These are phyloP conservation scores for Erpobdella octoculata DNA, from an alignment of 2,888 invertebrate species.

Conservation along the genomic window DNA sequence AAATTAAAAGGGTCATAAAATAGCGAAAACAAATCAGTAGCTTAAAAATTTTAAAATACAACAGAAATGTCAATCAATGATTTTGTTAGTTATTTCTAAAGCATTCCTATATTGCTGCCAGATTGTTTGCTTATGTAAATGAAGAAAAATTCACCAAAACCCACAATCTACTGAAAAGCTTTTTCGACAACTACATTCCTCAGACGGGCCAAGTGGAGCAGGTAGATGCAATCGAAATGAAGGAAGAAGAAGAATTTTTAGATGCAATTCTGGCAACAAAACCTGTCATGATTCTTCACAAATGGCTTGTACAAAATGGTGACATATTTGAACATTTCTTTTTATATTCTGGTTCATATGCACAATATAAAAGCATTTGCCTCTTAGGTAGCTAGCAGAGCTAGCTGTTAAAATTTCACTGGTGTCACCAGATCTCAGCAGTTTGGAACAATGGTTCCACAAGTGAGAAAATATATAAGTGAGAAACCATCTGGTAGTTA, in stretches of 20 bases:
- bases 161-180: slow-evolving; percentile 64
- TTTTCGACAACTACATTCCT: slow-evolving; percentile 79
- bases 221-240: slow-evolving; percentile 61
- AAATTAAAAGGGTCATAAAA: too few relatives aligned
- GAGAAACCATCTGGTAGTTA: too few relatives aligned
- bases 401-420: too few relatives aligned
- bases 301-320: slow-evolving; percentile 61
- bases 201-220: slow-evolving; percentile 62
- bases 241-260: slow-evolving; percentile 72
- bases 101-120: slow-evolving; percentile 26
- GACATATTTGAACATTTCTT: neutral
- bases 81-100: neutral
- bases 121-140: slow-evolving; percentile 41
- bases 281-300: slow-evolving; percentile 67
- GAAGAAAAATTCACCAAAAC: slow-evolving; percentile 54
- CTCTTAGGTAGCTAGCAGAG: too few relatives aligned
- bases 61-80: neutral
- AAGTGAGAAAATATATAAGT: too few relatives aligned
- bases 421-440: too few relatives aligned
- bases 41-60: too few relatives aligned
- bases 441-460: too few relatives aligned
- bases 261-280: slow-evolving; percentile 68
- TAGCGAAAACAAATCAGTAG: too few relatives aligned
- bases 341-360: too few relatives aligned
- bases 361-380: too few relatives aligned